Evolutionary conservation across 53 echinoderm and acorn worm species (phyloP), one percentile per base, ranked within the genome.

Genomic region (Zoroaster sp.): DNA sequence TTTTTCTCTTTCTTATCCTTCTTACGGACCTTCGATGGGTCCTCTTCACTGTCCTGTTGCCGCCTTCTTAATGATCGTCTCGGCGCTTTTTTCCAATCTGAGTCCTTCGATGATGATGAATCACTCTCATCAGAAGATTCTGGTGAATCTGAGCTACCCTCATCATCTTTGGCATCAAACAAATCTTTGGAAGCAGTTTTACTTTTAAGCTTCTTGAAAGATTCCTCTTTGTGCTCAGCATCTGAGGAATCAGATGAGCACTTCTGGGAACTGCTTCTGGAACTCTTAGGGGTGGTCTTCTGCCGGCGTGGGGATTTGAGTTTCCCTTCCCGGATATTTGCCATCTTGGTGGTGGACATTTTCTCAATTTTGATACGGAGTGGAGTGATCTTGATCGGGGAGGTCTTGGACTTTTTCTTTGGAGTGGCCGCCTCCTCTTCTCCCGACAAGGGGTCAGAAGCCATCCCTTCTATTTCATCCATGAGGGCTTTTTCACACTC

Each of bases 401-500:
- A 59, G 28, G 23, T 59, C 2, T 42, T 43, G 2, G 11, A 68
- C 70, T 83, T 32, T 43, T 63, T 66, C 81, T 83, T 69, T 30
- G 68, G 69, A 68, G 68, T 69, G 3, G 63, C 40, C 9, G 38
- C 41, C 18, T 40, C 23, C 9, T 79, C 79, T 45, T 83, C 70
- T 34, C 13, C 83, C 7, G 68, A 68, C 3, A n/a, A n/a, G n/a
- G 44, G 83, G 13, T 73, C 47, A 7, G 75, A 44, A 35, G 1
- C 37, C 77, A 88, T 65, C 12, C 28, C 77, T 5, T 51, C 59
- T n/a, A 88, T 88, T 74, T 88, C 88, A 12, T 88, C 88, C 75
- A 88, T 66, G 11, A 88, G 75, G 40, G 88, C 88, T 35, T 65
- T 76, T 34, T 88, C 88, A 11, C 88, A 88, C 23, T 88, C 77